Percentiles rank a stretch among this genome's conserved stretches.
phyloP scores from a whole-genome alignment of 2,888 invertebrate species.

The Sminthurides aquaticus region DNA sequence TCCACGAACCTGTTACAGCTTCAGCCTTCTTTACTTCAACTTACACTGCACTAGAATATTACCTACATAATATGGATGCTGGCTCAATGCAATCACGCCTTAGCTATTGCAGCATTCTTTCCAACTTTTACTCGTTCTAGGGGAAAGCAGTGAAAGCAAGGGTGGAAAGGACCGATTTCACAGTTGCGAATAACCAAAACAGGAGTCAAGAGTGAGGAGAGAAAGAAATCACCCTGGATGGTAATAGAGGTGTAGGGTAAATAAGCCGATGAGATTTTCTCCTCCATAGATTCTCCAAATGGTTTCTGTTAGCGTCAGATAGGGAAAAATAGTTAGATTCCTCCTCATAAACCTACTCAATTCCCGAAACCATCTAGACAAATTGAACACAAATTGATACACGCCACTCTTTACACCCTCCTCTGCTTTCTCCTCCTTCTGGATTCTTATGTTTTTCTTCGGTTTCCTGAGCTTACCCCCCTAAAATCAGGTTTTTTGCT shows the following conservation, averaged over 20 bases:
- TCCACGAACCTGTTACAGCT: no score
- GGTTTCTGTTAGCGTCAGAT: conserved; percentile 26
- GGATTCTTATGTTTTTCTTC: conserved; percentile 4
- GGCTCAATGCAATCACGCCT: no score
- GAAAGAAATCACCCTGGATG: no score
- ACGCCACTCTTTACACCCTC: background rate
- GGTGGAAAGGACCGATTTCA: background rate
- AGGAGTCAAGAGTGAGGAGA: no score
- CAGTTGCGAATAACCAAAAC: background rate
- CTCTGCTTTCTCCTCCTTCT: background rate
- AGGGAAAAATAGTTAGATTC: conserved; percentile 27
- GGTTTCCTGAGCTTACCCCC: conserved; percentile 7
- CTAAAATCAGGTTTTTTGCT: conserved; percentile 11
- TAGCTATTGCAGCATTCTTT: no score
- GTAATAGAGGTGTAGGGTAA: conserved; percentile 22
- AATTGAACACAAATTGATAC: conserved; percentile 41
- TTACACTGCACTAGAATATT: no score
- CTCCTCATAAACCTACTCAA: conserved; percentile 31
- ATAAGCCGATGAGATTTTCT: conserved; percentile 26
- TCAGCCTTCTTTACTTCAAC: no score
- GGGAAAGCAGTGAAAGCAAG: no score
- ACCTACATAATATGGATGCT: no score
- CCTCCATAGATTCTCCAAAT: conserved; percentile 29
- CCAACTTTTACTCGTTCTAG: no score
- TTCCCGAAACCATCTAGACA: conserved; percentile 28